A percentile compares a stretch with the other conserved stretches of the same genome.
Evolutionary conservation across 1,140 invertebrate genomes (phyloP).

Genomic region (Ceratina japonica): DNA sequence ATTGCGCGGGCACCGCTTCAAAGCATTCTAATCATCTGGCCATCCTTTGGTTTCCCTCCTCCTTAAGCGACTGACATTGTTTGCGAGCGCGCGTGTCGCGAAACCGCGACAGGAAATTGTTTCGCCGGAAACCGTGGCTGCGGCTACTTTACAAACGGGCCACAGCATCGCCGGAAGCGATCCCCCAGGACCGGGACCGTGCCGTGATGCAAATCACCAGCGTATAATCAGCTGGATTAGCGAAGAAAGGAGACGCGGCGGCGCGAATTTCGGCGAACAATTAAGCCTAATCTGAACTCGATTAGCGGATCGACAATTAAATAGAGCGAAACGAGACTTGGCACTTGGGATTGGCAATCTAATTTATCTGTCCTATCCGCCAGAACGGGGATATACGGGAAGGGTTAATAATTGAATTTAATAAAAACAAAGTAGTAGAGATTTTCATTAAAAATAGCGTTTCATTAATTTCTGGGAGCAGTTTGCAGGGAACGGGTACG

Average conservation of each 20-base stretch:
- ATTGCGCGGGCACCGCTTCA: too few relatives aligned
- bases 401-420: too few relatives aligned
- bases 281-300: conserved; percentile 12
- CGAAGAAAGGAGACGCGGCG: neutral
- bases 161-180: neutral
- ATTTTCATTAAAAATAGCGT: too few relatives aligned
- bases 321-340: neutral
- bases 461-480: too few relatives aligned
- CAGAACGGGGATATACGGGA: too few relatives aligned
- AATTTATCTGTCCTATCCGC: neutral
- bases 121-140: neutral
- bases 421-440: too few relatives aligned
- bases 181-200: neutral
- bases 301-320: neutral
- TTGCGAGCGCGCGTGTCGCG: neutral
- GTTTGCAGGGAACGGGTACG: too few relatives aligned
- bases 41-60: neutral
- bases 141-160: neutral
- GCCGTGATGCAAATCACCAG: neutral
- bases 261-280: neutral
- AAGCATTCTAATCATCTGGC: too few relatives aligned
- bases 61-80: neutral
- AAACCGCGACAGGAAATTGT: conserved; percentile 24
- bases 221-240: neutral
- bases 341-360: neutral